These are phyloP conservation scores for Vanacampus margaritifer DNA, from an alignment of 2,113 vertebrate genomes.

Conservation along the genomic window DNA sequence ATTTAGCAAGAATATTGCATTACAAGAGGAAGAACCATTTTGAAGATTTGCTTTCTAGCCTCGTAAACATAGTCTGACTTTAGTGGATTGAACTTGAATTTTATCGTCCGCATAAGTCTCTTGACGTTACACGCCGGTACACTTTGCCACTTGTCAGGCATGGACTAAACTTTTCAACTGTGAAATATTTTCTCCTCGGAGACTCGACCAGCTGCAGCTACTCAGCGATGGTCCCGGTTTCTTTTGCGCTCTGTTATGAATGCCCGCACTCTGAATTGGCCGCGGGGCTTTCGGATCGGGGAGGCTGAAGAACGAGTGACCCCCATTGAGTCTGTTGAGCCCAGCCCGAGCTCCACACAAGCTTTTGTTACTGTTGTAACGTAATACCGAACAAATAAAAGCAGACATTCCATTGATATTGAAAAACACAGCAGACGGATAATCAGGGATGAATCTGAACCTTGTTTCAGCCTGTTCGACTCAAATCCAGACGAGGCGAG, in stretches of 20 bases:
- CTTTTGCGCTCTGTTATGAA: slow-evolving; percentile 26
- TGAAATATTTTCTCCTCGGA: slow-evolving; percentile 15
- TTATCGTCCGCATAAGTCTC: slow-evolving; percentile 29
- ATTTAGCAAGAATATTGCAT: neutral
- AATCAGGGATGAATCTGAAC: slow-evolving; percentile 60
- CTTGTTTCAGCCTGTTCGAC: slow-evolving; percentile 50
- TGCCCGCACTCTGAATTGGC: neutral
- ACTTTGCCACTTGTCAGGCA: slow-evolving; percentile 14
- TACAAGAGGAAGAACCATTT: slow-evolving; percentile 12
- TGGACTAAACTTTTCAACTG: slow-evolving; percentile 15
- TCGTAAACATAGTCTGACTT: slow-evolving; percentile 42
- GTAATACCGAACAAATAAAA: slow-evolving; percentile 53
- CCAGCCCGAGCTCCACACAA: slow-evolving; percentile 26
- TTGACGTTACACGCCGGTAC: neutral
- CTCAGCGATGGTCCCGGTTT: slow-evolving; percentile 16
- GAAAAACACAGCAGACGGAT: slow-evolving; percentile 62
- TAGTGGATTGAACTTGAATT: slow-evolving; percentile 32
- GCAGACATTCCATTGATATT: slow-evolving; percentile 69
- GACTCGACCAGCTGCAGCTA: slow-evolving; percentile 10
- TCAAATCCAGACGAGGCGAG: slow-evolving; percentile 33
- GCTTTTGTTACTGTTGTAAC: slow-evolving; percentile 52
- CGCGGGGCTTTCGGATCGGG: slow-evolving; percentile 2
- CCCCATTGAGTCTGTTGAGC: slow-evolving; percentile 29
- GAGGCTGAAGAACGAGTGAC: slow-evolving; percentile 15
- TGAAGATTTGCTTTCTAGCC: slow-evolving; percentile 40